phyloP scores from a whole-genome alignment of 2,888 invertebrate genomes.

The Platycnemis pennipes region DNA sequence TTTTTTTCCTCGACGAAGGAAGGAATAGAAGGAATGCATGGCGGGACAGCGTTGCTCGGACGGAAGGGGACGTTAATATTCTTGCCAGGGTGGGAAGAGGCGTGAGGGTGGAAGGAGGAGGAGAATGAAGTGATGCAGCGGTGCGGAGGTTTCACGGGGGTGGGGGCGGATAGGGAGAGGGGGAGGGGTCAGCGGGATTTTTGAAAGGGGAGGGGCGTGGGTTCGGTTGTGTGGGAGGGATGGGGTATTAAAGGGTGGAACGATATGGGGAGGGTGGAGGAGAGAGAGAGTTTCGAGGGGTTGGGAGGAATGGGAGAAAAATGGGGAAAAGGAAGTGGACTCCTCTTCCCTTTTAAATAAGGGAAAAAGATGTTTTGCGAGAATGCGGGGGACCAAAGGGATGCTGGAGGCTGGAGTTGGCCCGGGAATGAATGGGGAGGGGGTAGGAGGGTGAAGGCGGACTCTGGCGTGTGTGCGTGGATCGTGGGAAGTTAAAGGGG shows the following conservation, averaged over 20 bases:
- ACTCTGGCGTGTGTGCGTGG: not conserved
- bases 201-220: too few relatives aligned
- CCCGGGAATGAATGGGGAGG: not conserved
- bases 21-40: not conserved
- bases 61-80: not conserved
- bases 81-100: not conserved
- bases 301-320: not conserved
- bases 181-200: too few relatives aligned
- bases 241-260: not conserved
- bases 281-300: not conserved
- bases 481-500: not conserved
- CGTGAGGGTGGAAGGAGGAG: not conserved
- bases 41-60: not conserved
- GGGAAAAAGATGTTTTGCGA: constrained; percentile 11
- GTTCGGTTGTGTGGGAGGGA: too few relatives aligned
- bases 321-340: not conserved
- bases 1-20: not conserved
- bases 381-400: not conserved
- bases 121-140: too few relatives aligned
- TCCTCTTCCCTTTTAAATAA: constrained; percentile 2
- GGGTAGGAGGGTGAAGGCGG: not conserved
- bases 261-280: not conserved
- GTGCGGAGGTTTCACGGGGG: too few relatives aligned
- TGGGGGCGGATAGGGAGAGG: too few relatives aligned
- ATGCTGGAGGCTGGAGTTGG: constrained; percentile 10